Conservation (phyloP, 2,113 vertebrate species). For the Macroglossus sobrinus region DNA sequence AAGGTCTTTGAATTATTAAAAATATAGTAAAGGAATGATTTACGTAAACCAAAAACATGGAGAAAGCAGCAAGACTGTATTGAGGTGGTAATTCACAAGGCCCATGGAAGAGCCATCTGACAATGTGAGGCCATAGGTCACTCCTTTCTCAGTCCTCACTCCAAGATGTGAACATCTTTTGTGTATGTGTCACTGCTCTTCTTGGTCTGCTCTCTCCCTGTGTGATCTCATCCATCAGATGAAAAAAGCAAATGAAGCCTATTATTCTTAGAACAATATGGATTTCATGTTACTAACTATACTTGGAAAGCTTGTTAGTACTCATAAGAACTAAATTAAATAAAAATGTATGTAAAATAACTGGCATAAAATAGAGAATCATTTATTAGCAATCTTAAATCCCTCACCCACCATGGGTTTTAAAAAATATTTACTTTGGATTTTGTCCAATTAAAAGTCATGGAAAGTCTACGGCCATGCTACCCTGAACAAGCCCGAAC, state of each 20-base stretch:
- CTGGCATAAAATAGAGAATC: not conserved
- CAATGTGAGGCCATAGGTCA: not conserved
- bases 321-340: not conserved
- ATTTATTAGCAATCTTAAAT: not conserved
- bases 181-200: not conserved
- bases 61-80: no score
- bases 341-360: not conserved
- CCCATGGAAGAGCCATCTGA: not conserved
- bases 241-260: not conserved
- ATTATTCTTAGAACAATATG: not conserved
- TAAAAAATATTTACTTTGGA: not conserved
- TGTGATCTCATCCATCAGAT: not conserved
- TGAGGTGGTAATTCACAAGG: not conserved
- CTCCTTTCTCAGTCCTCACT: not conserved
- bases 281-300: not conserved
- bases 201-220: not conserved
- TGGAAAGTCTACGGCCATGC: no score
- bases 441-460: constrained; percentile 1
- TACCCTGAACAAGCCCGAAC: no score
- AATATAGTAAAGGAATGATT: not conserved
- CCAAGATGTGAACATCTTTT: not conserved
- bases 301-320: not conserved
- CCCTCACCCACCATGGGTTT: not conserved
- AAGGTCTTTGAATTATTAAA: not conserved
- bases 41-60: not conserved